These are phyloP conservation scores for Scomber colias DNA, from an alignment of 2,113 vertebrate genomes.

Conservation along the genomic window DNA sequence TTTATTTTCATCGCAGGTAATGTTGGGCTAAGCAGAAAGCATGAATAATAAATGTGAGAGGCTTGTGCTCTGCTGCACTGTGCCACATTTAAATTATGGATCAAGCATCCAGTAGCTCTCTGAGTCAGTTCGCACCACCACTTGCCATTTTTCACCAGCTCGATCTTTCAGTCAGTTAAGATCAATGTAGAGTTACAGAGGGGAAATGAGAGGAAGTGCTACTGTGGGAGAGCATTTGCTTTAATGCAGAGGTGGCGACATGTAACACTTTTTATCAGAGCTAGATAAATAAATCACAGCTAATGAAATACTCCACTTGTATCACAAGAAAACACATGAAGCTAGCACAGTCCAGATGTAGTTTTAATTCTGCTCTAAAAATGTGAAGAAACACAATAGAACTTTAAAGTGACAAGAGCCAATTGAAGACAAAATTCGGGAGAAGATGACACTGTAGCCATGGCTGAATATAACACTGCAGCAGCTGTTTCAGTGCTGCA, in stretches of 20 bases:
- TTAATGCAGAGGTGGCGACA: neutral
- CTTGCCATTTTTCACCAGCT: slow-evolving; percentile 53
- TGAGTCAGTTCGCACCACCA: slow-evolving; percentile 34
- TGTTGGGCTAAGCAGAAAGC: slow-evolving; percentile 60
- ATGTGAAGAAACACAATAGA: neutral
- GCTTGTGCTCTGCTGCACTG: slow-evolving; percentile 54
- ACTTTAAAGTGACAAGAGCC: neutral
- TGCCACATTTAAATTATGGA: slow-evolving; percentile 80
- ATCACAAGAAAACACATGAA: too few relatives aligned
- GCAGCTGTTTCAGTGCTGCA: neutral
- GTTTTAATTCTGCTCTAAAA: neutral
- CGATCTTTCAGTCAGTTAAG: slow-evolving; percentile 42
- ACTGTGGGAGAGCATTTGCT: neutral
- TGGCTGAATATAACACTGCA: neutral
- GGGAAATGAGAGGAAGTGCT: slow-evolving; percentile 34
- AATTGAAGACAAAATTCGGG: neutral
- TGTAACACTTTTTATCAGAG: neutral
- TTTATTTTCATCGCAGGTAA: slow-evolving; percentile 66
- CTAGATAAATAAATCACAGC: neutral
- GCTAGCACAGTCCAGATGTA: too few relatives aligned
- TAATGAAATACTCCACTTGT: neutral
- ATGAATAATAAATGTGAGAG: slow-evolving; percentile 76
- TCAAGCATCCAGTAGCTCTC: slow-evolving; percentile 64
- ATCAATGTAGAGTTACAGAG: slow-evolving; percentile 32
- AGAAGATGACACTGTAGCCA: neutral